A percentile compares a stretch with the other conserved stretches of the same genome.
Conservation (phyloP, 2,113 vertebrate species). For the Plecotus auritus region DNA sequence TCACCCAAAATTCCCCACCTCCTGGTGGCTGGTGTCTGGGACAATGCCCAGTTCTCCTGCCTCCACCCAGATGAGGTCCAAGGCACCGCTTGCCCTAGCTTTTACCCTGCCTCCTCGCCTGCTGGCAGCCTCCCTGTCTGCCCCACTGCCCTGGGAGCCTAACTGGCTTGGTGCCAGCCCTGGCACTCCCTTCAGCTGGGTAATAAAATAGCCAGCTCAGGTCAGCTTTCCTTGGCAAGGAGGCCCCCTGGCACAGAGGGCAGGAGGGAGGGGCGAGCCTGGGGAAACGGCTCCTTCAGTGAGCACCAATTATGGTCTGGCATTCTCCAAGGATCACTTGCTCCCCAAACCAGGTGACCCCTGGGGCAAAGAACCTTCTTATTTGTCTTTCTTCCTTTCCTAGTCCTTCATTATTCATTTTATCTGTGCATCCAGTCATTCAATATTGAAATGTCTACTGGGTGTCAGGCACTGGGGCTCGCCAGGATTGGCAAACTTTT, state of each 20-base stretch:
- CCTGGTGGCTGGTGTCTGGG: not conserved
- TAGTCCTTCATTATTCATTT: not conserved
- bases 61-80: not conserved
- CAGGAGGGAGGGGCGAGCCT: not conserved
- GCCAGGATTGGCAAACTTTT: not conserved
- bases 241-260: not conserved
- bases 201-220: conserved; percentile 34
- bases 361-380: not conserved
- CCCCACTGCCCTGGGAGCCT: not conserved
- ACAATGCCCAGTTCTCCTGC: not conserved
- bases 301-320: not conserved
- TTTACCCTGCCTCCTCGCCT: not conserved
- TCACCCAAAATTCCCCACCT: not conserved
- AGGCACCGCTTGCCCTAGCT: not conserved
- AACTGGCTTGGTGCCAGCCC: not conserved
- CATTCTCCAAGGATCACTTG: not conserved
- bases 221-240: conserved; percentile 32
- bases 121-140: not conserved
- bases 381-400: not conserved
- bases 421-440: not conserved
- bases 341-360: not conserved
- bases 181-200: conserved; percentile 26
- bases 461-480: not conserved
- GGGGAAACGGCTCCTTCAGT: not conserved
- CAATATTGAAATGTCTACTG: not conserved